phyloP scores from a whole-genome alignment of 2,888 invertebrate genomes.

The Pristionchus arcanus region DNA sequence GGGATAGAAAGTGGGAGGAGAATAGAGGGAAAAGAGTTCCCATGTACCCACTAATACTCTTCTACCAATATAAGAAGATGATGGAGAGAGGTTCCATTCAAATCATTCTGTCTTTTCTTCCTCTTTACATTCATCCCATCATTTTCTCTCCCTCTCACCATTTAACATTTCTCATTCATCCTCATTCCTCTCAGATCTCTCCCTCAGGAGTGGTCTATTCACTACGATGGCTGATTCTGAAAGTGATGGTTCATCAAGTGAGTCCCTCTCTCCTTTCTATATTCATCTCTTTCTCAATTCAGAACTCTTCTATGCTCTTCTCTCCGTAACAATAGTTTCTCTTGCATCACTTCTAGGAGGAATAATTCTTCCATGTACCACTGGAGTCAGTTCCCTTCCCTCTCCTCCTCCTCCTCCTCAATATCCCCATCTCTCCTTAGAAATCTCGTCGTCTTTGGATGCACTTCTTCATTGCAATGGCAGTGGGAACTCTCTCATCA shows the following conservation, averaged over 20 bases:
- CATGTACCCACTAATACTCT: constrained; percentile 6
- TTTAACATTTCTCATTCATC: background rate
- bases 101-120: background rate
- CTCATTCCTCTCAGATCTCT: constrained; percentile 19
- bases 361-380: constrained; percentile 77
- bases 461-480: constrained; percentile 81
- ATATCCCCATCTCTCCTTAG: background rate
- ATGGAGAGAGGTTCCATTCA: background rate
- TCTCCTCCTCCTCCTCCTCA: background rate
- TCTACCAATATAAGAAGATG: constrained; percentile 14
- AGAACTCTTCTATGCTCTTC: background rate
- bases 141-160: background rate
- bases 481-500: constrained; percentile 81
- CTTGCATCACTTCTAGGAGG: constrained; percentile 80
- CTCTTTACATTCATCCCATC: background rate
- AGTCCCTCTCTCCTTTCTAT: background rate
- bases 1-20: background rate
- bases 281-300: background rate
- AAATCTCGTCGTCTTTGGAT: constrained; percentile 72
- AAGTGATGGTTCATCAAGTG: background rate
- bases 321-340: constrained; percentile 80
- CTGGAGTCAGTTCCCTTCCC: constrained; percentile 48
- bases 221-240: background rate
- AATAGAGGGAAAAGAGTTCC: background rate
- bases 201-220: constrained; percentile 6